These are phyloP conservation scores for Watsonalla binaria DNA, from an alignment of 2,888 invertebrate species.

Conservation along the genomic window DNA sequence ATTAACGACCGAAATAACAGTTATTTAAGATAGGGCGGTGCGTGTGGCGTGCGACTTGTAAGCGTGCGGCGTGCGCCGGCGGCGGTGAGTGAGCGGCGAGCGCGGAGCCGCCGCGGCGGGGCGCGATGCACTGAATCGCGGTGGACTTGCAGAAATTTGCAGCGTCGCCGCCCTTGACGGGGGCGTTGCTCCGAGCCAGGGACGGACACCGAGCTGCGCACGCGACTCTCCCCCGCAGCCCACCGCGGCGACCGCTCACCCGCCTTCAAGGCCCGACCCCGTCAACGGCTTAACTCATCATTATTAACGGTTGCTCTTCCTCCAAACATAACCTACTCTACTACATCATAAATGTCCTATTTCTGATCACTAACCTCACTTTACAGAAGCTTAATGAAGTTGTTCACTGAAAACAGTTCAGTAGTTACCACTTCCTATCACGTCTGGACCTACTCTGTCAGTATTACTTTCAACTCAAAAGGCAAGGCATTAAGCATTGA, in stretches of 20 bases:
- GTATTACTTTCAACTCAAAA: neutral
- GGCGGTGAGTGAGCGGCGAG: slow-evolving; percentile 54
- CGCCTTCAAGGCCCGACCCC: slow-evolving; percentile 30
- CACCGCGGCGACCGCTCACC: slow-evolving; percentile 27
- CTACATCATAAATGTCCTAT: too few relatives aligned
- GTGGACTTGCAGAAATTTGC: slow-evolving; percentile 77
- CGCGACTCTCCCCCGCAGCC: slow-evolving; percentile 69
- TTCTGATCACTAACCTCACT: neutral
- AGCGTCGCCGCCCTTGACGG: slow-evolving; percentile 78
- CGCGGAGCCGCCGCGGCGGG: slow-evolving; percentile 76
- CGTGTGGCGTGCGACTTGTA: slow-evolving; percentile 29
- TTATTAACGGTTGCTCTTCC: slow-evolving; percentile 27
- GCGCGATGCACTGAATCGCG: slow-evolving; percentile 75
- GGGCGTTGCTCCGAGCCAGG: slow-evolving; percentile 78
- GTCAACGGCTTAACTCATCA: slow-evolving; percentile 21
- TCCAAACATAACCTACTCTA: slow-evolving; percentile 17
- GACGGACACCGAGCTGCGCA: slow-evolving; percentile 72
- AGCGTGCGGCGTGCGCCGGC: slow-evolving; percentile 46
- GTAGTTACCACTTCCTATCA: neutral
- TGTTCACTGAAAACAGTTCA: neutral
- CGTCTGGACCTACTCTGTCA: neutral
- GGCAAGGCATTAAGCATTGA: slow-evolving; percentile 35
- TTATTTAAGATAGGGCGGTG: slow-evolving; percentile 71
- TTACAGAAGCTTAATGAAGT: neutral
- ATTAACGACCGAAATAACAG: slow-evolving; percentile 75